Evolutionary conservation across 2,113 vertebrate species (phyloP), one percentile per base, ranked within the genome.

Genomic region (Hippopotamus amphibius): DNA sequence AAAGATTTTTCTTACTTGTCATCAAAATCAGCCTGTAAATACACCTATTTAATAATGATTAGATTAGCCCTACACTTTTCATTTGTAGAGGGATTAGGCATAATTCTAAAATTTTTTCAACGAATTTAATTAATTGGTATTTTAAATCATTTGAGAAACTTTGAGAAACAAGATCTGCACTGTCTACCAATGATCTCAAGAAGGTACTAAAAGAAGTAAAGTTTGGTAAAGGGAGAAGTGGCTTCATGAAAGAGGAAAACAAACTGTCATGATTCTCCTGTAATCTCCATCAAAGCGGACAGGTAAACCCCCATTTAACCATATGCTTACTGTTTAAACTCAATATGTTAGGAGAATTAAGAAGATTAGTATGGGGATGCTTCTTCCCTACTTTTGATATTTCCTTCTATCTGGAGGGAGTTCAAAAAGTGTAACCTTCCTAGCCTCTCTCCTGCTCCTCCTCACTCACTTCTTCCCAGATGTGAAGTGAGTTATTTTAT

Each of bases 111-210:
- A 30, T 14, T 57, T 77, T 10, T 14, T 66, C 30, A 80, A 66
- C 12, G 8, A 68, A 79, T 55, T 76, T 94, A 87, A 90, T 48
- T 53, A 71, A 28, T 12, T 43, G 3, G 21, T 66, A 81, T 86
- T 96, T 48, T 55, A 74, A 95, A 93, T 77, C 3, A 71, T 84
- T 94, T 96, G 16, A 85, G 41, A 84, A 96, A 55, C 2, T 46
- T 90, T 17, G 63, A 77, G 57, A 76, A 93, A 88, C 10, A 85
- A 43, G 93, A 74, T 85, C 4, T 43, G 12, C 5, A 57, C 12
- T 65, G 53, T 85, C n/a, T 2, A 37, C 6, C 15, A 65, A 4
- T 71, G 8, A 37, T 80, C 37, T 53, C 37, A 81, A 17, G 15
- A 94, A 90, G 41, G 19, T 37, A 59, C 14, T 63, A 69, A 87